Evolutionary conservation across 2,888 invertebrate species (phyloP).

Genomic region (Caenorhabditis sp.): DNA sequence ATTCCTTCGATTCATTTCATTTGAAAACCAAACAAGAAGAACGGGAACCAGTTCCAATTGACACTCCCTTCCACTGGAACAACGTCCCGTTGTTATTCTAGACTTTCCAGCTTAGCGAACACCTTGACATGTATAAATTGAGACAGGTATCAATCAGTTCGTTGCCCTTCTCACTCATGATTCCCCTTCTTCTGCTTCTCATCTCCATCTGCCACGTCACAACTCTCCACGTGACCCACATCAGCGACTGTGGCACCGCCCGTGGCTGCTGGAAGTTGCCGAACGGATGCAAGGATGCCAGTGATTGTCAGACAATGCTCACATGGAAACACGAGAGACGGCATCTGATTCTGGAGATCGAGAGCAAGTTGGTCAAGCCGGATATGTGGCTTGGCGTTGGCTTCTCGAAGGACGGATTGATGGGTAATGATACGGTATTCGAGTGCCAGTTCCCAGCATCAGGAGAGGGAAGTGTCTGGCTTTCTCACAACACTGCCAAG

Average conservation of each 20-base stretch:
- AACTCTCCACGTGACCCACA: conserved; percentile 67
- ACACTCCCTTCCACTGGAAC: conserved; percentile 11
- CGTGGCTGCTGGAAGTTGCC: conserved; percentile 83
- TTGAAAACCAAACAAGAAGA: conserved; percentile 32
- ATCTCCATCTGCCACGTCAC: conserved; percentile 26
- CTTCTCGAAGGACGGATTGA: conserved; percentile 69
- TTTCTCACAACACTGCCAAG: conserved; percentile 68
- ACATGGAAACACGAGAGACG: conserved; percentile 72
- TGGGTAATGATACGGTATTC: conserved; percentile 84
- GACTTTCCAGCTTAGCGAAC: conserved; percentile 41
- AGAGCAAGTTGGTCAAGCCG: conserved; percentile 54
- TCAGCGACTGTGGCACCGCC: conserved; percentile 77
- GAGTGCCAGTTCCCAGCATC: conserved; percentile 81
- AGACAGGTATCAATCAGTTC: neutral
- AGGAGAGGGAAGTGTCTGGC: conserved; percentile 53
- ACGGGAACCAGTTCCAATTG: conserved; percentile 41
- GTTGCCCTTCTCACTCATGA: conserved; percentile 5
- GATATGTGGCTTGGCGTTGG: conserved; percentile 74
- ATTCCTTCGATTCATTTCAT: no score
- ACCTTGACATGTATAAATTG: conserved; percentile 32
- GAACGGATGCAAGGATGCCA: conserved; percentile 75
- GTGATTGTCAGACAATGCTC: conserved; percentile 72
- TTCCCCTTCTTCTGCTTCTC: conserved; percentile 15
- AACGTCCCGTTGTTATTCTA: conserved; percentile 44
- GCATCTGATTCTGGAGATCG: conserved; percentile 69